phyloP scores from a whole-genome alignment of 2,113 vertebrate species.

The Stigmatopora nigra region DNA sequence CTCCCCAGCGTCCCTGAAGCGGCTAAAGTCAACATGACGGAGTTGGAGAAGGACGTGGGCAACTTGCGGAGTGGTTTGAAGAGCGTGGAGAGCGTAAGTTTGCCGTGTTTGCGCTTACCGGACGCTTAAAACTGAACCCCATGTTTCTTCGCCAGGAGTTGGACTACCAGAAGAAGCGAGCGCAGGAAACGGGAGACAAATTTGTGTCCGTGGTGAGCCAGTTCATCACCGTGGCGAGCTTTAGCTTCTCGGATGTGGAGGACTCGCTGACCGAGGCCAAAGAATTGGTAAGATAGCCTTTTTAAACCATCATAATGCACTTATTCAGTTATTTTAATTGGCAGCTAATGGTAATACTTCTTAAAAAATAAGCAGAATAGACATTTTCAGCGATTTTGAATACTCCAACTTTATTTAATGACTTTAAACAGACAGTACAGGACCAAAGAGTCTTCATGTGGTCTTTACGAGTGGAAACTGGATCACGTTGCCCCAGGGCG shows the following conservation, averaged over 20 bases:
- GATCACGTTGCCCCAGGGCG: conserved; percentile 22
- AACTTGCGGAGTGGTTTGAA: conserved; percentile 87
- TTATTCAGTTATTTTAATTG: no score
- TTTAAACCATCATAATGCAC: no score
- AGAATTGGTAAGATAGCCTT: conserved; percentile 79
- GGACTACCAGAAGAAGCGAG: conserved; percentile 86
- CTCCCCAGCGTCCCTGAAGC: conserved; percentile 81
- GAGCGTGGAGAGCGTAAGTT: conserved; percentile 87
- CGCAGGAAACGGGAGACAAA: conserved; percentile 83
- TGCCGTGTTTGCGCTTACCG: not conserved
- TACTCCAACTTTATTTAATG: no score
- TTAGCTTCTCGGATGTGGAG: conserved; percentile 96
- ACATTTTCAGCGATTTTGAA: no score
- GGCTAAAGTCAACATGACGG: conserved; percentile 98
- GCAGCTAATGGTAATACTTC: no score
- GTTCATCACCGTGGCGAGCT: conserved; percentile 95
- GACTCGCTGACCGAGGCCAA: conserved; percentile 90
- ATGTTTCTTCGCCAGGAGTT: conserved; percentile 73
- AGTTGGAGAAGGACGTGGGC: conserved; percentile 94
- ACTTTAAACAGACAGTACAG: no score
- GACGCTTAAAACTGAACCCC: not conserved
- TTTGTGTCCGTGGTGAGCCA: conserved; percentile 97
- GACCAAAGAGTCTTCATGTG: not conserved
- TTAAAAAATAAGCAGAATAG: no score
- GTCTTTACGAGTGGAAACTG: conserved; percentile 24